Conservation (phyloP, 2,113 vertebrate genomes). For the Sisor rabdophorus region DNA sequence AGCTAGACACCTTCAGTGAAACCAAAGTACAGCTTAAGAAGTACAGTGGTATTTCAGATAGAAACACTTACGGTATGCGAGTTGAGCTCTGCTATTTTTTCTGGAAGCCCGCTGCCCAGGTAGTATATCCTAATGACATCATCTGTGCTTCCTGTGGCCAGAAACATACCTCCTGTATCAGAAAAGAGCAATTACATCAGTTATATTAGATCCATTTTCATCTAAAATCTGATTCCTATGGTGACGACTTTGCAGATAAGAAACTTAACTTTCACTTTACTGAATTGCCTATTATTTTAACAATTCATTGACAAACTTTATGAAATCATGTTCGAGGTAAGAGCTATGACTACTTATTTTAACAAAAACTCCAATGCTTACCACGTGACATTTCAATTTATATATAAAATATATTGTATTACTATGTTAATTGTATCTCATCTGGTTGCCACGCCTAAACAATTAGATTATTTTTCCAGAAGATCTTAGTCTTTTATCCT, state of each 20-base stretch:
- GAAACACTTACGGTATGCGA: conserved; percentile 81
- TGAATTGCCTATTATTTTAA: neutral
- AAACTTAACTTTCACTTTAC: neutral
- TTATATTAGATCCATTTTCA: neutral
- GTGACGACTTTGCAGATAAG: neutral
- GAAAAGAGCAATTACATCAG: neutral
- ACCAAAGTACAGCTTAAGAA: neutral
- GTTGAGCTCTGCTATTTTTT: conserved; percentile 90
- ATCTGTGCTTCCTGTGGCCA: conserved; percentile 95
- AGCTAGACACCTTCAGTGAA: neutral
- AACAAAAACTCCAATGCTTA: neutral
- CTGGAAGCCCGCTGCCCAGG: conserved; percentile 85
- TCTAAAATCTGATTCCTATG: neutral
- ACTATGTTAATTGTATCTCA: no score
- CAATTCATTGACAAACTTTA: no score
- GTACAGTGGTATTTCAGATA: neutral
- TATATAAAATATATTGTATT: neutral
- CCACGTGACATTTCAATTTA: neutral
- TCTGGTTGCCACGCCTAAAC: neutral
- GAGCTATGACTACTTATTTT: neutral
- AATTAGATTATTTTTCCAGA: neutral
- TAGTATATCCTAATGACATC: conserved; percentile 96
- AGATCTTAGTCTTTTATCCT: conserved; percentile 37
- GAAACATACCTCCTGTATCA: conserved; percentile 87
- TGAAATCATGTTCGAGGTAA: neutral